A percentile compares a stretch with the other conserved stretches of the same genome.
phyloP scores from a whole-genome alignment of 53 echinoderm and acorn worm species.

The Pentamera pediparva region DNA sequence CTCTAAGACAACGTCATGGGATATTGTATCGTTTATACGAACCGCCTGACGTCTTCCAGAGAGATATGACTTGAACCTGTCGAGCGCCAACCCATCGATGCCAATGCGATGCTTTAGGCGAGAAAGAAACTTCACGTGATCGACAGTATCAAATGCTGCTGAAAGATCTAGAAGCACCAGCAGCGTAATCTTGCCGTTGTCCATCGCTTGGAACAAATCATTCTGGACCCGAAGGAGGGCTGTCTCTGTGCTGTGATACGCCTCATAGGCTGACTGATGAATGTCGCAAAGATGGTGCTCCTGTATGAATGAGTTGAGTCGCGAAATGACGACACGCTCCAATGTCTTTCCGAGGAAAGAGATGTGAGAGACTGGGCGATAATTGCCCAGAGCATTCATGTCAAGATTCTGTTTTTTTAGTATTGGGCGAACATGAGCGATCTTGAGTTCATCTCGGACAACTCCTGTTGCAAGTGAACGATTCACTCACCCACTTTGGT shows the following conservation, averaged over 20 bases:
- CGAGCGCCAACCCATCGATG: not conserved
- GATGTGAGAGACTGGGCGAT: too few species aligned
- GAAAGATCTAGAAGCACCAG: conserved; percentile 31
- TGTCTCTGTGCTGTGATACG: conserved; percentile 2
- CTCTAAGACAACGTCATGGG: not conserved
- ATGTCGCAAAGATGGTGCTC: too few species aligned
- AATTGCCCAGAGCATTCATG: too few species aligned
- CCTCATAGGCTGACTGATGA: conserved; percentile 16
- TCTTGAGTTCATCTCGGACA: too few species aligned
- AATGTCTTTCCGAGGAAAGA: too few species aligned
- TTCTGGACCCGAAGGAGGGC: conserved; percentile 23
- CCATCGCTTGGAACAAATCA: conserved; percentile 14
- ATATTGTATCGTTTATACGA: not conserved
- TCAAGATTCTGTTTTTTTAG: too few species aligned
- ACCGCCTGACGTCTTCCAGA: conserved; percentile 1
- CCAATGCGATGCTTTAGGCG: not conserved
- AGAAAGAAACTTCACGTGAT: conserved; percentile 1
- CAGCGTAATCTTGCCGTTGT: conserved; percentile 8
- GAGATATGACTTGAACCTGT: conserved; percentile 29
- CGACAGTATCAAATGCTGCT: conserved; percentile 35
- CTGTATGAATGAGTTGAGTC: too few species aligned
- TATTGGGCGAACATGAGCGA: too few species aligned
- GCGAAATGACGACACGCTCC: too few species aligned
- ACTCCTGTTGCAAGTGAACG: too few species aligned
- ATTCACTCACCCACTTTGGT: too few species aligned